Evolutionary conservation across 2,797 vertebrate genomes (phyloP), one percentile per base, ranked within the genome.

Genomic region (Notolepis coatsorum): DNA sequence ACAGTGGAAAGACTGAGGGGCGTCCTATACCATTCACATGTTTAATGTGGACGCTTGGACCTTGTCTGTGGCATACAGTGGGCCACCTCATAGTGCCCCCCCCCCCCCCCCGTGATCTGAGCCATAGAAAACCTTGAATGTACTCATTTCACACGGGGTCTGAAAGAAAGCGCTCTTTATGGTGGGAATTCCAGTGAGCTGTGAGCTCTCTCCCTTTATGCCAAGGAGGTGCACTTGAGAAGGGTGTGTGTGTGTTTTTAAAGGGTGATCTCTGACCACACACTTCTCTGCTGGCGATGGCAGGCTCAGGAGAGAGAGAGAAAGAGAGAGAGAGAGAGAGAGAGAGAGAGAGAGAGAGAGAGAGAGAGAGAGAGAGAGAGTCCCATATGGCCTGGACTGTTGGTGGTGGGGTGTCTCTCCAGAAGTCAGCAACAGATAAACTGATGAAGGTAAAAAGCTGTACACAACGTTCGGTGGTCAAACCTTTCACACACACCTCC

Each of bases 161-260:
- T 28, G 67, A 59, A 84, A 85, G 81, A 88, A 87, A 80, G 80
- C 72, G 75, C 71, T 69, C 78, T 86, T 90, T 82, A 87, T 86
- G 62, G 66, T 45, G 67, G 48, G 61, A 72, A 66, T 77, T 80
- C 70, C 72, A 59, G 76, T 81, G 76, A 69, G 62, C 78, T 67
- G 65, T 53, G 13, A 77, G 53, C 58, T 72, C 41, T 67, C 64
- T 77, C 58, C 61, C 71, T 80, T 75, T 74, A 61, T 81, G 76
- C 77, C 46, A 23, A 70, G 71, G 77, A 79, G 61, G 75, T 75
- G 71, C 66, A 88, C 84, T 81, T 82, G 84, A 90, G 88, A 87
- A 73, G 85, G 79, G 74, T 75, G 82, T 89, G 87, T 86, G 62
- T 57, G 79, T 88, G 57, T 86, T 86, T 89, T 80, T 79, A 82